Evolutionary conservation across 2,888 invertebrate species (phyloP).

Genomic region (Drosophila fungiperda): DNA sequence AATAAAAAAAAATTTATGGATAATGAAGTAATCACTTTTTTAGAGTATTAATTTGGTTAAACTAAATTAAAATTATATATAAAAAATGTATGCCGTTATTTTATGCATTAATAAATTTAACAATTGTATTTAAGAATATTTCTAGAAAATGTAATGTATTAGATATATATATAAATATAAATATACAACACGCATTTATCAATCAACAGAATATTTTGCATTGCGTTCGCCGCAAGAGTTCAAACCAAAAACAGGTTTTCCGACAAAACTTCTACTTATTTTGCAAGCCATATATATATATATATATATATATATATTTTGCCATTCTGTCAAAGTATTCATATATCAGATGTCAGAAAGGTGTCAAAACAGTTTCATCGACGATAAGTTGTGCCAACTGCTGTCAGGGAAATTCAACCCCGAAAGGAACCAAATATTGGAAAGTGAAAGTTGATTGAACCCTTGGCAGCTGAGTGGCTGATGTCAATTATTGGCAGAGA

Average conservation of each 20-base stretch:
- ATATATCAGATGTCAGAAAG: not conserved
- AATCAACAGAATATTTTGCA: not conserved
- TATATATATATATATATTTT: not conserved
- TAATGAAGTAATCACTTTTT: not conserved
- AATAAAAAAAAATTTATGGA: not conserved
- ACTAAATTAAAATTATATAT: too few species aligned
- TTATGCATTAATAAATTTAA: not conserved
- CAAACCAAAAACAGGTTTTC: not conserved
- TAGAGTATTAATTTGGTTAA: not conserved
- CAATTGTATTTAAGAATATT: not conserved
- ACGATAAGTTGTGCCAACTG: slow-evolving; percentile 14
- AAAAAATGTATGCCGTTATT: not conserved
- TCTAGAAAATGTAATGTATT: not conserved
- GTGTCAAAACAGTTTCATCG: slow-evolving; percentile 17
- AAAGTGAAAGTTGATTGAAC: slow-evolving; percentile 45
- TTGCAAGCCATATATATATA: not conserved
- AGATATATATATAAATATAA: not conserved
- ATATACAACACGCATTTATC: not conserved
- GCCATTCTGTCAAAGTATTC: not conserved
- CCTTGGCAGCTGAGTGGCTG: slow-evolving; percentile 9
- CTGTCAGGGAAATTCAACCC: not conserved
- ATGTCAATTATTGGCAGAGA: slow-evolving; percentile 13
- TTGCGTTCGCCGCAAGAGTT: not conserved
- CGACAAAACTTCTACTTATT: not conserved
- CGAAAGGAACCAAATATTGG: not conserved